Evolutionary conservation across 2,888 invertebrate genomes (phyloP), one percentile per base, ranked within the genome.

Genomic region (Anodontia alba): DNA sequence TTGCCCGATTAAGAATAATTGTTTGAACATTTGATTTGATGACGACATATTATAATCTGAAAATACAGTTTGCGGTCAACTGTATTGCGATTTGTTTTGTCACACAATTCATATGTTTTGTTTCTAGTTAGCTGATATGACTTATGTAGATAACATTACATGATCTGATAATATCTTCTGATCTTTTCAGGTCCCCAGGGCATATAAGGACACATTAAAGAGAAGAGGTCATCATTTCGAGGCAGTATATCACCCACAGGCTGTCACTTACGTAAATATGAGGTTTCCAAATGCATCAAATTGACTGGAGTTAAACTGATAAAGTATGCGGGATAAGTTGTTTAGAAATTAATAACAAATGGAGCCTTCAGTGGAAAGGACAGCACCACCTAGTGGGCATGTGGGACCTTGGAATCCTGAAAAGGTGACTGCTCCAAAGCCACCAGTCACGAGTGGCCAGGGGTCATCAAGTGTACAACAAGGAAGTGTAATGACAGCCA

Each of bases 361-460:
- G 54, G 54, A 54, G 54, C 54, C 54, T 26, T 8, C 26, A n/a
- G 23, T 26, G 1, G 54, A 26, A 26, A 26, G 54, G n/a, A 26
- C 54, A 23, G 23, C 54, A 12, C 26, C 54, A 54, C 54, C 54
- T 26, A 54, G 23, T 54, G 54, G 54, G 5, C 54, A 54, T n/a
- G 67, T 67, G 7, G 67, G 36, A 17, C n/a, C 73, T 12, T 73
- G 82, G 67, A 80, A 76, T 67, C 77, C 73, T 0, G 33, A 78
- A 54, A 81, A 85, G 74, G 15, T 67, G 7, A 57, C 66, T 36
- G 84, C 84, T 10, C 84, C 84, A 36, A 57, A 51, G n/a, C 81
- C 84, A 26, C 84, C 84, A 17, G 46, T 67, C 54, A 54, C 26
- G 1, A 54, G 26, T 26, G 23, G 54, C 26, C 54, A 54, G 54